Base-by-base conservation (phyloP, 2,888 invertebrate species). In the Celastrina argiolus region DNA sequence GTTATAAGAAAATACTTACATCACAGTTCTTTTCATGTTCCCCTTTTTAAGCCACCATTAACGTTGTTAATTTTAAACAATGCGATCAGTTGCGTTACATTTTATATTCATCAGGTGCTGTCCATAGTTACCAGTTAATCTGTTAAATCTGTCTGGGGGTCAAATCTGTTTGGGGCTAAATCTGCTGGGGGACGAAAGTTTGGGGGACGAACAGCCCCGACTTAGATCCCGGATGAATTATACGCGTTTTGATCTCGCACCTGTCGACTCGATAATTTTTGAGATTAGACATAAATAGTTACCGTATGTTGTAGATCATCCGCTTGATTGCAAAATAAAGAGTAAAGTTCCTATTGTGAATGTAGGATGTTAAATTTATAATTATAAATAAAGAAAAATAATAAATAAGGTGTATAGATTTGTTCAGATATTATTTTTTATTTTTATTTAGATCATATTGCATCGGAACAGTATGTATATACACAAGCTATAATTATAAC, bases 101-200 rank as follows among this genome's bases (percentile, higher is more conserved):
- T 67, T 71, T 67, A 69, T 67, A 66, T 72, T 64, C 74, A 75
- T 75, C 76, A 77, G 76, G 76, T 77, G 76, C 73, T 70, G 66
- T 65, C 67, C 69, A 69, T 72, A 72, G 69, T 67, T 65, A 74
- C 71, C 68, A 69, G 73, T 72, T 81, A 78, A 80, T 80, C 78
- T 76, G 73, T 69, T 70, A 78, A 79, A 81, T 80, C 79, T 78
- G 78, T 71, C 76, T 71, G 74, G 71, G 78, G 77, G 64, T 51
- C 10, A 51, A 51, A 51, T 51, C 22, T 45, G 45, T 39, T 75
- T 64, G 72, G 70, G 70, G 75, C 77, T 77, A 77, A 74, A 74
- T 72, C 72, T 73, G 70, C 70, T 70, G 66, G 72, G 73, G 68
- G 67, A 67, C 66, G 74, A 72, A 67, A 67, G 5, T 34, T 31